phyloP scores from a whole-genome alignment of 2,113 vertebrate species.

The Physeter macrocephalus region DNA sequence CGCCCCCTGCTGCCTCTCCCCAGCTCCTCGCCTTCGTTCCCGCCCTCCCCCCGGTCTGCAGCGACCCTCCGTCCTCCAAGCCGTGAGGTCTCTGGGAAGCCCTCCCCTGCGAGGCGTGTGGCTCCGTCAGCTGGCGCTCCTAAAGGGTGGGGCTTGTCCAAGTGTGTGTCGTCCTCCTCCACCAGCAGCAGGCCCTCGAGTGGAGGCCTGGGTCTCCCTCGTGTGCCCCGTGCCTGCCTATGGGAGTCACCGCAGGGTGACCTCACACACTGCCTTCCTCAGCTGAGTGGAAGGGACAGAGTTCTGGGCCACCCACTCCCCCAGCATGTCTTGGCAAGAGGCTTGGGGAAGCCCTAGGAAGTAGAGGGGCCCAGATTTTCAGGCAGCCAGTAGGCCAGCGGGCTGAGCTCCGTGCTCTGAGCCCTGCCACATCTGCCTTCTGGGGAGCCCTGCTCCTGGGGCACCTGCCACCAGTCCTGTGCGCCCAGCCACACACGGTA shows the following conservation, averaged over 20 bases:
- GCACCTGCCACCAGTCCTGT: background rate
- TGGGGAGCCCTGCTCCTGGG: background rate
- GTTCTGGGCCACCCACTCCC: background rate
- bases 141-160: background rate
- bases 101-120: background rate
- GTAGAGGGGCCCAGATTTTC: background rate
- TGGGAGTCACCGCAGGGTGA: background rate
- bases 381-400: fast-evolving
- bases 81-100: background rate
- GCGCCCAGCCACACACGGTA: background rate
- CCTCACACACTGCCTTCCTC: background rate
- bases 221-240: background rate
- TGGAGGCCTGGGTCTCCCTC: background rate
- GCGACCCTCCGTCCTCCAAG: background rate
- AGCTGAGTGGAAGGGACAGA: background rate
- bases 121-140: background rate
- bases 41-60: background rate
- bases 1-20: background rate
- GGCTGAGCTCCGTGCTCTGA: background rate
- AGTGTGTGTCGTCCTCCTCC: background rate
- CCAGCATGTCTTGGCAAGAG: background rate
- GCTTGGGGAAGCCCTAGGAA: background rate
- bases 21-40: no score
- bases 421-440: background rate
- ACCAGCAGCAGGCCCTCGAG: background rate